These are phyloP conservation scores for Probosciger aterrimus DNA, from an alignment of 2,113 vertebrate genomes.

Conservation along the genomic window DNA sequence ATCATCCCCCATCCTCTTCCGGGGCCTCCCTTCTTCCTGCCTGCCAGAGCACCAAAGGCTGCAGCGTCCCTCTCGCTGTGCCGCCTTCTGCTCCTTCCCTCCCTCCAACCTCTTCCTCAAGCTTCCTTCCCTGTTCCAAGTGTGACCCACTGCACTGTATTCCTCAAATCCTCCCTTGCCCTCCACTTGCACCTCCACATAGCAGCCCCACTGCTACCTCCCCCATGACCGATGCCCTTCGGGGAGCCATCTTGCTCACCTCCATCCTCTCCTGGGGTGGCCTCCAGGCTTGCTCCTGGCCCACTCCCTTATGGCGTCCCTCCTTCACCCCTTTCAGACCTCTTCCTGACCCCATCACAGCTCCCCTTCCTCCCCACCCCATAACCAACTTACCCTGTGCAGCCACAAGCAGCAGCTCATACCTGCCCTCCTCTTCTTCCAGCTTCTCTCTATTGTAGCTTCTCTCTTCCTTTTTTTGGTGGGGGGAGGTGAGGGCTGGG, in stretches of 20 bases:
- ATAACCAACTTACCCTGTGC: background rate
- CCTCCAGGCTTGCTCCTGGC: background rate
- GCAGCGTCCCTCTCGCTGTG: background rate
- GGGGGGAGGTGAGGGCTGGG: background rate
- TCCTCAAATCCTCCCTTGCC: background rate
- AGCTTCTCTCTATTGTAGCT: background rate
- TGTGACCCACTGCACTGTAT: rapidly evolving
- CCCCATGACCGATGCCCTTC: background rate
- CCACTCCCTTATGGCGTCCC: background rate
- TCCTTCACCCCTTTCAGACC: background rate
- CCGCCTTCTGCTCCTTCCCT: background rate
- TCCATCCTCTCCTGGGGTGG: background rate
- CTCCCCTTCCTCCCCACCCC: background rate
- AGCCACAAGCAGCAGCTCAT: background rate
- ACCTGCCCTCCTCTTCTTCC: background rate
- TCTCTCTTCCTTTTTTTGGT: background rate
- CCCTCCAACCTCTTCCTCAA: background rate
- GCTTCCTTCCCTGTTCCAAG: background rate
- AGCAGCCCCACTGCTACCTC: background rate
- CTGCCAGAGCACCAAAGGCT: background rate
- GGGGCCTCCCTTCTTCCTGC: background rate
- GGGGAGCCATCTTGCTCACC: background rate
- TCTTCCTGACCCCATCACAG: background rate
- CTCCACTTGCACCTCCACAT: background rate
- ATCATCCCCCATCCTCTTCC: background rate